Percentiles rank a stretch among this genome's conserved stretches.
Conservation (phyloP, 2,797 vertebrate genomes). For the Tragelaphus oryx region DNA sequence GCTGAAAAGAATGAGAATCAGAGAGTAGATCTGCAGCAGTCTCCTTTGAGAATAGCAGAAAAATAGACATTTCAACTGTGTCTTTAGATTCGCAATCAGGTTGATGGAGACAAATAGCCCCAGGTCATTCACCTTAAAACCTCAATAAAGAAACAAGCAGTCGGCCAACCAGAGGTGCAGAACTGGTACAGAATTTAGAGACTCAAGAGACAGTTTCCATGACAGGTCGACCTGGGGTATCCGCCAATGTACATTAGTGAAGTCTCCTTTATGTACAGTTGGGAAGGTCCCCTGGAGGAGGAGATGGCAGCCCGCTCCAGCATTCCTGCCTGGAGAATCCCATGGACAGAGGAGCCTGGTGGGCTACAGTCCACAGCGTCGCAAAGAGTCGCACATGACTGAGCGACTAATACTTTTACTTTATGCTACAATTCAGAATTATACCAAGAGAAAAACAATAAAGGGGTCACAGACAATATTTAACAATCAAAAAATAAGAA, state of each 20-base stretch:
- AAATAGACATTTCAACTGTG: background rate
- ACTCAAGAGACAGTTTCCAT: background rate
- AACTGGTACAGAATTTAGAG: background rate
- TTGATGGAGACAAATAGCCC: background rate
- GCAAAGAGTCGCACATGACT: fast-evolving
- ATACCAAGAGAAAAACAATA: background rate
- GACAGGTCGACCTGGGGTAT: background rate
- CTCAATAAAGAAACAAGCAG: background rate
- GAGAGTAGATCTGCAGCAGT: background rate
- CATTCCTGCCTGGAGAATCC: background rate
- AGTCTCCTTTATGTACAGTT: background rate
- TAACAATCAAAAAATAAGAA: background rate
- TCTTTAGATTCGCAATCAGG: background rate
- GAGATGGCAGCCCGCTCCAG: background rate
- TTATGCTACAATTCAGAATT: background rate
- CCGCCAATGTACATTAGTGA: background rate
- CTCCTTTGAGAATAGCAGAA: background rate
- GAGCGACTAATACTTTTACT: background rate
- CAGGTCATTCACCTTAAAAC: background rate
- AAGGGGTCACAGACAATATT: background rate
- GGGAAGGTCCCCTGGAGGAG: background rate
- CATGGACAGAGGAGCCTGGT: background rate
- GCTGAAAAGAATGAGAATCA: background rate
- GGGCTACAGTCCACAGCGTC: background rate
- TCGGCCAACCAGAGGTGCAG: background rate